Evolutionary conservation across 2,888 invertebrate genomes (phyloP).

Genomic region (Portevinia maculata): DNA sequence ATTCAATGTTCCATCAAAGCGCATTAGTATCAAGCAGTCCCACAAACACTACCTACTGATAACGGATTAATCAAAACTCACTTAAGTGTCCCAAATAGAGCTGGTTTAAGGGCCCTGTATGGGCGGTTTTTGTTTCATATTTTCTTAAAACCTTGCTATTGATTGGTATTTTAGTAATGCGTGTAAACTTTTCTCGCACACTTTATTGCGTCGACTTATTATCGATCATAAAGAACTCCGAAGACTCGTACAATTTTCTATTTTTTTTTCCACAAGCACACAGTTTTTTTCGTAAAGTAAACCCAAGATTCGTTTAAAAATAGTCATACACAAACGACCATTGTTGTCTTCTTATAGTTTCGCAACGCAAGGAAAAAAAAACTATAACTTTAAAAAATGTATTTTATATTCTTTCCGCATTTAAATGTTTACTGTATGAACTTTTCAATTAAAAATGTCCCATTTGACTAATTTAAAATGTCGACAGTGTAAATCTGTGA

Average conservation of each 20-base stretch:
- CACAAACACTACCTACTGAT: conserved; percentile 48
- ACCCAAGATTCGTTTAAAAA: conserved; percentile 17
- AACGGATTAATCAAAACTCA: conserved; percentile 40
- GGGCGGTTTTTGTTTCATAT: background rate
- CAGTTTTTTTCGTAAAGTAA: background rate
- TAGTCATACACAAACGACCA: background rate
- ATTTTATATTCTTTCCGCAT: background rate
- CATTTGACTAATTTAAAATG: conserved; percentile 2
- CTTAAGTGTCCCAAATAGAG: conserved; percentile 68
- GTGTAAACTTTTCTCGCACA: too few relatives aligned
- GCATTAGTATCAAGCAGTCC: conserved; percentile 38
- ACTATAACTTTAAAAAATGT: background rate
- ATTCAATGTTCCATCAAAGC: conserved; percentile 40
- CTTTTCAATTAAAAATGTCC: background rate
- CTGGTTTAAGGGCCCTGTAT: too few relatives aligned
- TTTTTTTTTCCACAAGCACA: background rate
- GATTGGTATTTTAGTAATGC: too few relatives aligned
- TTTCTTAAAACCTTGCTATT: too few relatives aligned
- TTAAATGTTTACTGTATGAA: background rate
- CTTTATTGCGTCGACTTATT: background rate
- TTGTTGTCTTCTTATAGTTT: background rate
- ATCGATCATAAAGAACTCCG: background rate
- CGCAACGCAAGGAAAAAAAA: background rate
- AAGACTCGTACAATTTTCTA: background rate
- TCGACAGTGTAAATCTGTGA: background rate